These are phyloP conservation scores for Micronycteris hirsuta DNA, from an alignment of 2,113 vertebrate species.

Conservation along the genomic window DNA sequence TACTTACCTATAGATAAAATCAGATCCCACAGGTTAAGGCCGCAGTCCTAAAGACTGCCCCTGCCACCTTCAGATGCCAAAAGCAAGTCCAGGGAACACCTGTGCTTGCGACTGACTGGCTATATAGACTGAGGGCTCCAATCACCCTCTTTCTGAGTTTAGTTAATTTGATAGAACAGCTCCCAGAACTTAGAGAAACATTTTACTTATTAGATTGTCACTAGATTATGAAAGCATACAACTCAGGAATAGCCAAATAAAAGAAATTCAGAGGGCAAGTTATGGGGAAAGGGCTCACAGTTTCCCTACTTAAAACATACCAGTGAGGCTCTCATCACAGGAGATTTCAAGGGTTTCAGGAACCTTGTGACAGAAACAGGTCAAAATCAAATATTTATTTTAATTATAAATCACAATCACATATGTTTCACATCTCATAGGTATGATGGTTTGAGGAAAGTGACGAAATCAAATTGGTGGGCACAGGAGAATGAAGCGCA, in stretches of 20 bases:
- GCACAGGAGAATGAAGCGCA: not conserved
- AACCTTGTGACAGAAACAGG: not conserved
- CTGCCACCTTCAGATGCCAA: not conserved
- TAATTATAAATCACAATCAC: not conserved
- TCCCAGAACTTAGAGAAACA: not conserved
- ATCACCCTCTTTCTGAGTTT: not conserved
- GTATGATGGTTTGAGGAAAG: not conserved
- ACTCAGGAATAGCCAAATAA: not conserved
- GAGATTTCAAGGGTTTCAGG: not conserved
- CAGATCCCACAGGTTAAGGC: not conserved
- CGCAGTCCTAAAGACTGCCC: not conserved
- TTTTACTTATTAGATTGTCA: not conserved
- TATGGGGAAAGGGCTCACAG: not conserved
- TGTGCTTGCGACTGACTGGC: not conserved
- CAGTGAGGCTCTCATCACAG: not conserved
- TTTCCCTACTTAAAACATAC: not conserved
- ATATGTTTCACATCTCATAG: not conserved
- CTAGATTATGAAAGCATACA: not conserved
- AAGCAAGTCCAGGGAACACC: not conserved
- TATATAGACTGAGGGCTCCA: not conserved
- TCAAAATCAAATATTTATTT: not conserved
- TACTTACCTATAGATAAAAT: not conserved
- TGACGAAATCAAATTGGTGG: not conserved
- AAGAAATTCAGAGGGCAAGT: not conserved
- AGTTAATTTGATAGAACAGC: not conserved